Conservation (phyloP, 2,113 vertebrate species). For the Limnothrissa miodon region DNA sequence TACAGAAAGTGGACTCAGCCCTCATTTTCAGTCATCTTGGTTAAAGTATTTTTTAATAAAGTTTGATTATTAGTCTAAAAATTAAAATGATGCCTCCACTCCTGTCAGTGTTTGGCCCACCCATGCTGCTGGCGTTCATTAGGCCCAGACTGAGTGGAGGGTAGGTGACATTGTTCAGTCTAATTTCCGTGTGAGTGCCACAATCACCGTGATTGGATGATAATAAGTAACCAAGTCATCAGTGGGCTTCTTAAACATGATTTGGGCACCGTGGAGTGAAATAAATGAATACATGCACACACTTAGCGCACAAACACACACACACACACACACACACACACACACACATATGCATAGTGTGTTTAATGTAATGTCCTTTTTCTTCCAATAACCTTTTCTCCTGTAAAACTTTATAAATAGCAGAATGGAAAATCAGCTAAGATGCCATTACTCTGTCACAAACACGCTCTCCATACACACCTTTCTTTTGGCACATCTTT, state of each 20-base stretch:
- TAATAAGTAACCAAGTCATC: not conserved
- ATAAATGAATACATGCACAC: not conserved
- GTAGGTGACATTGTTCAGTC: conserved; percentile 23
- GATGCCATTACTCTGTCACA: not conserved
- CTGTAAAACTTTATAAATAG: too few species aligned
- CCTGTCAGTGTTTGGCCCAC: too few species aligned
- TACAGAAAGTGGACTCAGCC: too few species aligned
- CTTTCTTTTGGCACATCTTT: too few species aligned
- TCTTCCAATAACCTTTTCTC: too few species aligned
- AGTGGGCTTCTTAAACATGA: not conserved
- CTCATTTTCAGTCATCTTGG: too few species aligned
- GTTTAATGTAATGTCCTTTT: too few species aligned
- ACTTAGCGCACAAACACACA: not conserved
- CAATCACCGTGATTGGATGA: conserved; percentile 40
- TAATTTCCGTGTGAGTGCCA: conserved; percentile 20
- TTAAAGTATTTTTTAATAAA: too few species aligned
- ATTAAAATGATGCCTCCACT: not conserved
- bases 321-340: not conserved
- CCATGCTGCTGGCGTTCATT: not conserved
- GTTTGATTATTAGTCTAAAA: not conserved
- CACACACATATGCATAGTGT: not conserved
- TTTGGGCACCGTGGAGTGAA: not conserved
- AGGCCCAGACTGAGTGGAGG: not conserved
- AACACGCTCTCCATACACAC: not conserved
- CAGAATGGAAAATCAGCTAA: not conserved